Evolutionary conservation across 1,140 invertebrate genomes (phyloP), one percentile per base, ranked within the genome.

Genomic region (Akabosia matsudoensis): DNA sequence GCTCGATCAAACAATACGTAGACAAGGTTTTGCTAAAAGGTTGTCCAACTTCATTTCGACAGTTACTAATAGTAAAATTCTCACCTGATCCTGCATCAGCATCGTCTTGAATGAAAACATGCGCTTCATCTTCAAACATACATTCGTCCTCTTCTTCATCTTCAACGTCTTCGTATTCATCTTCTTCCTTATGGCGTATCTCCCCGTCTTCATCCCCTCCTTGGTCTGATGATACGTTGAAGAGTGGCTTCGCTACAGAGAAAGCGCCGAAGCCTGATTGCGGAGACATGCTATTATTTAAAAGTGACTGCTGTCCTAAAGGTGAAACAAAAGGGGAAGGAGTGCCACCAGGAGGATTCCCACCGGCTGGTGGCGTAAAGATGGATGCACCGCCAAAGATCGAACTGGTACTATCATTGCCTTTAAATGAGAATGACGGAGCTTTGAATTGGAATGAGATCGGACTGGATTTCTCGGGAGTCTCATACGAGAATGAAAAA

Each of bases 121-220:
- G 73, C 1, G 73, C 77, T 14, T 78, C 77, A 33, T 64, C 72
- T 52, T 74, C 67, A 75, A 78, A 78, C 77, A 78, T 78, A n/a
- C 52, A 26, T 0, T 78, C 77, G 26, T 78, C 77, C 24, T 74
- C 73, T 16, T 78, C 76, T 4, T 74, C 70, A 73, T 76, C 78
- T 0, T 70, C 72, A 14, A 74, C 76, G 71, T 76, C 78, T 0
- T 67, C 72, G 14, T 75, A 74, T 45, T 81, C 70, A 33, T 76
- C 16, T 3, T 74, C 73, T 0, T 78, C 76, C n/a, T 74, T 56
- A 18, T 77, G 33, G 18, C 30, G 26, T 67, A n/a, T 30, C 61
- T 67, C n/a, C 24, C 14, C 45, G 33, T 31, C 7, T n/a, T n/a
- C 33, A 33, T 51, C 45, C 34, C 64, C 37, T 14, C 64, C 64